Evolutionary conservation across 2,888 invertebrate genomes (phyloP).

Genomic region (Amaurobius ferox): DNA sequence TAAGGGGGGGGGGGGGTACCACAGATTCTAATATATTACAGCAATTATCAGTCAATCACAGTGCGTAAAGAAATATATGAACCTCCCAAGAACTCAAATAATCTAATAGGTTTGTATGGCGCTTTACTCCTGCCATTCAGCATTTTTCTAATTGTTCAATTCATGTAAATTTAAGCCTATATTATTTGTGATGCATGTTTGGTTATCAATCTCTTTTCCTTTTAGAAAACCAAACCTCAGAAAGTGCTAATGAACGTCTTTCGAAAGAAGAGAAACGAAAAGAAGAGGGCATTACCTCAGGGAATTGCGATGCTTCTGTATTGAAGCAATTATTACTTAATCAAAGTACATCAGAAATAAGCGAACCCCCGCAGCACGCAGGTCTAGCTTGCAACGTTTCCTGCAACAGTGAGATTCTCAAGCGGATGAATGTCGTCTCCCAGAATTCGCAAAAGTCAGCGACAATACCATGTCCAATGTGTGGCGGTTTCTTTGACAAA

Average conservation of each 20-base stretch:
- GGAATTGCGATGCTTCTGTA: constrained; percentile 72
- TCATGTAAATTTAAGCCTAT: too few relatives aligned
- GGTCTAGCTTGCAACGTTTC: constrained; percentile 87
- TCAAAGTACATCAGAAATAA: constrained; percentile 5
- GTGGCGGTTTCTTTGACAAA: constrained; percentile 92
- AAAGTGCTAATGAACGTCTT: constrained; percentile 11
- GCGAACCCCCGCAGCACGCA: constrained; percentile 75
- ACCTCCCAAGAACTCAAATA: too few relatives aligned
- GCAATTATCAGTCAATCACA: too few relatives aligned
- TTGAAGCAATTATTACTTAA: constrained; percentile 74
- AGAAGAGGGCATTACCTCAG: constrained; percentile 27
- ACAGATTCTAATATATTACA: too few relatives aligned
- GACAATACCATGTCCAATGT: constrained; percentile 85
- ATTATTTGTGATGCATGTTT: too few relatives aligned
- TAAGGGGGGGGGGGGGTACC: too few relatives aligned
- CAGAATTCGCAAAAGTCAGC: constrained; percentile 80
- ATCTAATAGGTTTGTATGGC: too few relatives aligned
- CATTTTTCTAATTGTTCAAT: too few relatives aligned
- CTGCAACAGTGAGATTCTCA: constrained; percentile 84
- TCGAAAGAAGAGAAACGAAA: constrained; percentile 2
- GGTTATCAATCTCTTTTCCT: background rate
- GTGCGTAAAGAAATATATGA: too few relatives aligned
- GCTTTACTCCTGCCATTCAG: too few relatives aligned
- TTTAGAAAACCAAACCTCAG: constrained; percentile 36
- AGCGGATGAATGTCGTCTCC: constrained; percentile 85